These are phyloP conservation scores for Chlamydotis undulata DNA, from an alignment of 2,113 vertebrate species.

Conservation along the genomic window DNA sequence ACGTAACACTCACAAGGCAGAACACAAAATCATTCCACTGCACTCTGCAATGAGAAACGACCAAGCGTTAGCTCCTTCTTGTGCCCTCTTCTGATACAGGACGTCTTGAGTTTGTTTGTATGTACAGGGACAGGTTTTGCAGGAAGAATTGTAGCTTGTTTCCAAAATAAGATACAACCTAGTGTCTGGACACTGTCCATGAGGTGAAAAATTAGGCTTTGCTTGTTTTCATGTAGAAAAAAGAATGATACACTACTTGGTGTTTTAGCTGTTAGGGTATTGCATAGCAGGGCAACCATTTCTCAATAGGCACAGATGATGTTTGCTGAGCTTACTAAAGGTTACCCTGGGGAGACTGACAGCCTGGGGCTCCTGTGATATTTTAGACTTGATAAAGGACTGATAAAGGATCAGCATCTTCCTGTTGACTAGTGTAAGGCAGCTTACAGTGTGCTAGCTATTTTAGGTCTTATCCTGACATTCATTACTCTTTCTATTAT, in stretches of 20 bases:
- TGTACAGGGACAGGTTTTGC: background rate
- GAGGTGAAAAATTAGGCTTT: background rate
- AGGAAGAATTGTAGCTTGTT: background rate
- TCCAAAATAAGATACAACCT: background rate
- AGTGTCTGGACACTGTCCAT: background rate
- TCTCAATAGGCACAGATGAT: accelerated
- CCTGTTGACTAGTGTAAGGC: background rate
- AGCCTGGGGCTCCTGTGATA: background rate
- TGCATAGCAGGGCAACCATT: background rate
- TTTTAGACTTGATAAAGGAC: background rate
- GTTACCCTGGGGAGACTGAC: background rate
- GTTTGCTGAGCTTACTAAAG: background rate
- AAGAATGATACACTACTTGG: background rate
- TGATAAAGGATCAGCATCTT: background rate
- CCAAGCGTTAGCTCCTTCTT: background rate
- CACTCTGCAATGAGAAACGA: background rate
- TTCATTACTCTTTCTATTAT: background rate
- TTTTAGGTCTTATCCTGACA: background rate
- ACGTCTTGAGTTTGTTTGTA: background rate
- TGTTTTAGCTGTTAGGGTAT: background rate
- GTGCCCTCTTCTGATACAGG: background rate
- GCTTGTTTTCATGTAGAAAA: background rate
- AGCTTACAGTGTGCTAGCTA: background rate
- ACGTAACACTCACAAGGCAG: background rate
- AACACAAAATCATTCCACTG: background rate